Evolutionary conservation across 2,113 vertebrate genomes (phyloP).

Genomic region (Tragelaphus buxtoni): DNA sequence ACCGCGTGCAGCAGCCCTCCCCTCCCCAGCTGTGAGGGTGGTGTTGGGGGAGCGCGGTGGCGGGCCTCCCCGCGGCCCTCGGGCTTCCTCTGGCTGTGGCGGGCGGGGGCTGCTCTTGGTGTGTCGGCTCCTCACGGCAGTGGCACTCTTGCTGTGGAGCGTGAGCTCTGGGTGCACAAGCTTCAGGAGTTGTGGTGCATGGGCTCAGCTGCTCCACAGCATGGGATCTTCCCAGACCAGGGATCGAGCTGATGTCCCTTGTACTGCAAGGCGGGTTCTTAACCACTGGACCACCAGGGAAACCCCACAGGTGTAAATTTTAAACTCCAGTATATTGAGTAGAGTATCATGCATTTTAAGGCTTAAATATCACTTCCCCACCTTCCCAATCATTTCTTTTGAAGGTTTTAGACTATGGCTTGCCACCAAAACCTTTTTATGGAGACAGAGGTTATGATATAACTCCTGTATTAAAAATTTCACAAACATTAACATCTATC

Average conservation of each 20-base stretch:
- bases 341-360: neutral
- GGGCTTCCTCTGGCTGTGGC: neutral
- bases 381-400: neutral
- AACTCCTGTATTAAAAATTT: neutral
- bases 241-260: neutral
- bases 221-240: neutral
- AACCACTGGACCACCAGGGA: neutral
- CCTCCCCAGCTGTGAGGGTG: neutral
- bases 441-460: neutral
- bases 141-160: neutral
- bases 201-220: neutral
- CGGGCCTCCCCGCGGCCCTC: neutral
- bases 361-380: neutral
- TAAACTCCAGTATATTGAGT: neutral
- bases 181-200: neutral
- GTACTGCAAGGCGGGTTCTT: neutral
- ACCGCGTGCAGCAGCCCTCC: neutral
- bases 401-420: neutral
- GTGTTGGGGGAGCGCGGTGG: rapidly evolving
- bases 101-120: neutral
- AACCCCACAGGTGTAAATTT: neutral
- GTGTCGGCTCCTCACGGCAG: neutral
- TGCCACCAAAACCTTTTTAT: neutral
- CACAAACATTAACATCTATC: neutral
- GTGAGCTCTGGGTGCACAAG: neutral